phyloP scores from a whole-genome alignment of 2,113 vertebrate species.

The Fregetta grallaria region DNA sequence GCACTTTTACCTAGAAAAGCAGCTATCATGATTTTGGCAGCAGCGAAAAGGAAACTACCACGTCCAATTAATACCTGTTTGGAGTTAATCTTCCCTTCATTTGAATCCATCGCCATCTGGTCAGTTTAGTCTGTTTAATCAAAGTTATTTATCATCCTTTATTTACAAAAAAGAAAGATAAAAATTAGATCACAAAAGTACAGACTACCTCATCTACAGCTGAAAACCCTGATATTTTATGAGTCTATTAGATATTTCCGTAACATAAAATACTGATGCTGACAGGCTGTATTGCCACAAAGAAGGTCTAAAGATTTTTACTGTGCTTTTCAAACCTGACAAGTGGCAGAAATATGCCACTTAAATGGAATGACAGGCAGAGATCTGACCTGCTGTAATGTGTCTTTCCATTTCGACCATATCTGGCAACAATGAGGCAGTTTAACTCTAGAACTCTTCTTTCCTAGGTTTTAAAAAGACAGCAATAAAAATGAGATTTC shows the following conservation, averaged over 20 bases:
- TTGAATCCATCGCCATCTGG: neutral
- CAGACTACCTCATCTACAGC: neutral
- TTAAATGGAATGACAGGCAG: constrained; percentile 48
- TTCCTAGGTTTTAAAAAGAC: neutral
- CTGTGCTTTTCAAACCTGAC: constrained; percentile 48
- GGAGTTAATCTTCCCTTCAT: neutral
- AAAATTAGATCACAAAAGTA: neutral
- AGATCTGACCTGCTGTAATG: constrained; percentile 38
- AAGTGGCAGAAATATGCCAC: constrained; percentile 54
- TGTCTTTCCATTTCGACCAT: constrained; percentile 16
- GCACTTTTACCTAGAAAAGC: neutral
- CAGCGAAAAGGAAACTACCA: neutral
- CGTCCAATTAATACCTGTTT: neutral
- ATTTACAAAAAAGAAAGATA: neutral
- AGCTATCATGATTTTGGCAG: neutral
- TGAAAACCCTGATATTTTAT: neutral
- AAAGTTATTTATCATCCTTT: neutral
- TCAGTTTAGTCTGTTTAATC: neutral
- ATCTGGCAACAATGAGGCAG: neutral
- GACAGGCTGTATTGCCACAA: constrained; percentile 10
- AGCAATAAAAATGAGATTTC: neutral
- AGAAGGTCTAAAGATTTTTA: constrained; percentile 29
- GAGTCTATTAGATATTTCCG: neutral
- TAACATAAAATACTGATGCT: constrained; percentile 25
- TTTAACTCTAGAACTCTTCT: neutral